Conservation (phyloP, 2,113 vertebrate genomes). For the Numenius arquata region DNA sequence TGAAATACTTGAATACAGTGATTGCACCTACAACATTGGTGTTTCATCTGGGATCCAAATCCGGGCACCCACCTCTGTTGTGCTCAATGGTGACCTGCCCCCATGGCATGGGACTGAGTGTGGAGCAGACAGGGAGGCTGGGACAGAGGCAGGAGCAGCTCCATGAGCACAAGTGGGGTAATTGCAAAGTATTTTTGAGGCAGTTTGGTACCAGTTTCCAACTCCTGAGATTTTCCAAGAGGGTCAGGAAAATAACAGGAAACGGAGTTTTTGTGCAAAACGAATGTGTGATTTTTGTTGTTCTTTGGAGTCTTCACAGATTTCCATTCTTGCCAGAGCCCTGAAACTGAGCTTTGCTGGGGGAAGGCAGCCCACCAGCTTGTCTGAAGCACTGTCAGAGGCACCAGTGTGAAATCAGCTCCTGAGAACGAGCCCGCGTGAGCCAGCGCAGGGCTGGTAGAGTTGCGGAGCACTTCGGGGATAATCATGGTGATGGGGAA, state of each 20-base stretch:
- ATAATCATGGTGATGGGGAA: background rate
- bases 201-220: background rate
- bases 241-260: background rate
- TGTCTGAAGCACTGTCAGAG: background rate
- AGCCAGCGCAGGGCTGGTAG: background rate
- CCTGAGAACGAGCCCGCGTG: background rate
- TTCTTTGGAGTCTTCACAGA: background rate
- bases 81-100: background rate
- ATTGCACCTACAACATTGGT: accelerated
- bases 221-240: background rate
- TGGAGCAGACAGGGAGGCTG: background rate
- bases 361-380: background rate
- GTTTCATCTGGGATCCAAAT: background rate
- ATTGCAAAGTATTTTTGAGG: background rate
- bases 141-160: background rate
- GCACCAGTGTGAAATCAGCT: background rate
- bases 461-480: background rate
- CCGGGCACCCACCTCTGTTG: background rate
- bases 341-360: background rate
- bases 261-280: background rate
- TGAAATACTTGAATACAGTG: background rate
- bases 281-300: accelerated
- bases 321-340: background rate
- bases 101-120: no score
- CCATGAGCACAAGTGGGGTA: background rate